Conservation (phyloP, 2,888 invertebrate genomes). For the Apotomis betuletana region DNA sequence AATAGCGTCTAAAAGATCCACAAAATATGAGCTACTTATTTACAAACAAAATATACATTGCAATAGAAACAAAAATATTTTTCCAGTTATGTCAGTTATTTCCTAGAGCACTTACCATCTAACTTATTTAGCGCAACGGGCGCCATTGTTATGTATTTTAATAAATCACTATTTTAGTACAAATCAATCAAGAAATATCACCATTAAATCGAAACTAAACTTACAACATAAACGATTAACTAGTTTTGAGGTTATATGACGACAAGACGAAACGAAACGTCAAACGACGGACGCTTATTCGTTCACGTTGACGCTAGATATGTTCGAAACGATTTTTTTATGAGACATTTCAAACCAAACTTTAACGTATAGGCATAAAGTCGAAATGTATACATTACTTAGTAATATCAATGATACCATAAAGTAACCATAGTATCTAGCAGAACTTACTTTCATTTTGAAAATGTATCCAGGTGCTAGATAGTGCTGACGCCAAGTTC, state of each 20-base stretch:
- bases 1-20: too few relatives aligned
- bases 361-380: not conserved
- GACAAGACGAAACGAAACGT: constrained; percentile 12
- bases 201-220: constrained; percentile 4
- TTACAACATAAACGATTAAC: constrained; percentile 5
- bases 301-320: not conserved
- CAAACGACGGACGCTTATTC: constrained; percentile 12
- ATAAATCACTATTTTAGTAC: constrained; percentile 9
- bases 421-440: not conserved
- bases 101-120: constrained; percentile 52
- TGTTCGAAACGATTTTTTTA: not conserved
- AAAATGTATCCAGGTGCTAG: not conserved
- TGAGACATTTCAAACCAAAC: not conserved
- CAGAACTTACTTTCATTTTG: not conserved
- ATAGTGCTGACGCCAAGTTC: constrained; percentile 28
- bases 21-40: not conserved
- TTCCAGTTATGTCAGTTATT: not conserved
- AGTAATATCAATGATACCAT: not conserved
- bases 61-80: too few relatives aligned
- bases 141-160: constrained; percentile 52
- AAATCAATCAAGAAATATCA: not conserved
- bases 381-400: not conserved
- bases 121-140: constrained; percentile 51
- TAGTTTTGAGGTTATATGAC: constrained; percentile 30
- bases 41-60: too few relatives aligned